Evolutionary conservation across 2,797 vertebrate species (phyloP), one percentile per base, ranked within the genome.

Genomic region (Phoxinus dragarum): DNA sequence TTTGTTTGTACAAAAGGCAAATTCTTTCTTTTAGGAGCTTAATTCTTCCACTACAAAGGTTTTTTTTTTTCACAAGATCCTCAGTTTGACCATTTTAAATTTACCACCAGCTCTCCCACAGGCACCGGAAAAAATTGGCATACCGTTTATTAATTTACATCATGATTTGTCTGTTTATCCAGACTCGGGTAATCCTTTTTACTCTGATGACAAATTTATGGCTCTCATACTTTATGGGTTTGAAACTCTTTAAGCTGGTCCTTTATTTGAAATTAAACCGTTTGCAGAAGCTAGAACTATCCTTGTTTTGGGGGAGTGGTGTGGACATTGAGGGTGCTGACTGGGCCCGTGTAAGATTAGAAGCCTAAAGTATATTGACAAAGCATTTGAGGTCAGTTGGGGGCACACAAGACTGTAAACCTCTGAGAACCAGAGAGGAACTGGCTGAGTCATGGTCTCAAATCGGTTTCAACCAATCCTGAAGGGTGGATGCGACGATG

Each of bases 331-430:
- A 21, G 31, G 44, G n/a, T 69, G 52, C 52, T 21, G 52, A 67
- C 52, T 71, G 21, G 52, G 19, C 31, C 27, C 31, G 6, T 34
- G 47, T 54, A 56, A n/a, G 61, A 84, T 84, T 52, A 66, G 34
- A 64, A 76, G 66, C 36, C n/a, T 84, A 34, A 76, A 77, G 61
- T 76, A 34, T 76, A 77, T 77, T 71, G 75, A 80, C 31, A 31
- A 64, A 16, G 49, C 34, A 31, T 40, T 61, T 64, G 38, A 80
- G 71, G 89, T 90, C 86, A 87, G 56, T 78, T 81, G 82, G 67
- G 89, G 89, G 90, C 86, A 88, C 74, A 27, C 75, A 61, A 82
- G 59, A 59, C 79, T 81, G 73, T 88, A 86, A 90, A 83, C 77
- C 81, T 67, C 82, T 84, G 79, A 86, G 79, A 87, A 81, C 86